These are phyloP conservation scores for Nipponacmea schrenckii DNA, from an alignment of 2,888 invertebrate genomes.

Conservation along the genomic window DNA sequence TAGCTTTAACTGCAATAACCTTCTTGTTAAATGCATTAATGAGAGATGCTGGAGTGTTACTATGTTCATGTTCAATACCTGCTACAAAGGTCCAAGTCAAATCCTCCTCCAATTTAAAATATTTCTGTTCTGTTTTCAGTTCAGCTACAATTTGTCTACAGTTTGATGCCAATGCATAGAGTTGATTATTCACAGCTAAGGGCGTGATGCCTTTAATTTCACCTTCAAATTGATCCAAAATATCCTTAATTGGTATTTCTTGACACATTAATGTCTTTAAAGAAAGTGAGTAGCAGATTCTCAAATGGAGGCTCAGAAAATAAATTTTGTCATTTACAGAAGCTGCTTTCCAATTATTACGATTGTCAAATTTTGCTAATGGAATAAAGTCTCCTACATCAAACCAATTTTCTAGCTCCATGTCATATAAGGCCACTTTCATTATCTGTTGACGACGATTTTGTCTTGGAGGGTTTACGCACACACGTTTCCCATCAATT, in stretches of 20 bases:
- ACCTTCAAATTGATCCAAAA: constrained; percentile 16
- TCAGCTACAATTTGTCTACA: not conserved
- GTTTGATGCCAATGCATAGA: constrained; percentile 17
- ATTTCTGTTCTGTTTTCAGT: constrained; percentile 21
- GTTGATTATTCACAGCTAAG: constrained; percentile 10
- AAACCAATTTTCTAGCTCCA: constrained; percentile 1
- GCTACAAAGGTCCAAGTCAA: constrained; percentile 15
- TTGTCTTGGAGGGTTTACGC: not conserved
- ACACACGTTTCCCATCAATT: not conserved
- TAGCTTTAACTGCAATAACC: constrained; percentile 19
- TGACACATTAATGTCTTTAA: constrained; percentile 9
- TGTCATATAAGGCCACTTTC: not conserved
- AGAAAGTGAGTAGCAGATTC: constrained; percentile 6
- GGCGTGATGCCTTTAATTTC: constrained; percentile 18
- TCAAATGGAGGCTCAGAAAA: constrained; percentile 14
- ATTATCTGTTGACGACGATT: not conserved
- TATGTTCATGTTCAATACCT: constrained; percentile 17
- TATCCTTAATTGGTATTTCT: not conserved
- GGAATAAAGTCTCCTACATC: not conserved
- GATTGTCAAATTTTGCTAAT: constrained; percentile 13
- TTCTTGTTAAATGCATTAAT: constrained; percentile 14
- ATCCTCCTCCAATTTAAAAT: constrained; percentile 13
- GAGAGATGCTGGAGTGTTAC: constrained; percentile 18
- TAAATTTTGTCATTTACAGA: constrained; percentile 9
- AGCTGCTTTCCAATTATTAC: constrained; percentile 13